These are phyloP conservation scores for Eledone cirrhosa DNA, from an alignment of 2,888 invertebrate genomes.

Conservation along the genomic window DNA sequence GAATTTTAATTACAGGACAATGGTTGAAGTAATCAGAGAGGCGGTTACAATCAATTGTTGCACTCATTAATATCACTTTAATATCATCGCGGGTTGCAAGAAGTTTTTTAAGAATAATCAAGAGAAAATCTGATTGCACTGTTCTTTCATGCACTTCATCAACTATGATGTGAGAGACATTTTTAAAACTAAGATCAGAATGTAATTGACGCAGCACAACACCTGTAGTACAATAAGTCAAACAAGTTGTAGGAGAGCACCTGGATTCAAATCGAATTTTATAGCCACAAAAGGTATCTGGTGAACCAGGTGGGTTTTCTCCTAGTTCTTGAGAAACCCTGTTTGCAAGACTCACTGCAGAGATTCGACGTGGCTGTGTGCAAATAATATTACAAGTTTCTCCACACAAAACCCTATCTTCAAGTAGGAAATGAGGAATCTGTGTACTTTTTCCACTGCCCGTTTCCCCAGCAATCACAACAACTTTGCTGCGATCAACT, in stretches of 20 bases:
- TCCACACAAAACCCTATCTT: constrained; percentile 46
- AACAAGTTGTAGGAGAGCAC: constrained; percentile 49
- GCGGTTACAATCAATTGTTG: constrained; percentile 62
- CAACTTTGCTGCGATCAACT: constrained; percentile 48
- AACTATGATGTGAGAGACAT: constrained; percentile 60
- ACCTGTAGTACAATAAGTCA: constrained; percentile 87
- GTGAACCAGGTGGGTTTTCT: constrained; percentile 44
- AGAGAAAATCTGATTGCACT: constrained; percentile 63
- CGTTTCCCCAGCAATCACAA: constrained; percentile 64
- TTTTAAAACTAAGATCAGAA: constrained; percentile 69
- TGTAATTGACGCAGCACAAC: constrained; percentile 84
- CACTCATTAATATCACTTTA: constrained; percentile 64
- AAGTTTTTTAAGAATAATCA: constrained; percentile 57
- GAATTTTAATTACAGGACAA: constrained; percentile 61
- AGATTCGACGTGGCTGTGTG: constrained; percentile 63
- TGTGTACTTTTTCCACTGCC: constrained; percentile 66
- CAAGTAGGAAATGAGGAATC: constrained; percentile 63
- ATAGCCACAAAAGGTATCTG: constrained; percentile 53
- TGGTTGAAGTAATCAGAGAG: constrained; percentile 61
- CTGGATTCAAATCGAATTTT: constrained; percentile 61
- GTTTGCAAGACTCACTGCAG: constrained; percentile 59
- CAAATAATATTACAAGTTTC: constrained; percentile 55
- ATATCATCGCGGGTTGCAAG: constrained; percentile 49
- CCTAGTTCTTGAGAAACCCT: constrained; percentile 63
- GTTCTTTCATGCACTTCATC: constrained; percentile 65